A percentile compares a stretch with the other conserved stretches of the same genome.
Conservation (phyloP, 2,113 vertebrate species). For the Herpailurus yagouaroundi region DNA sequence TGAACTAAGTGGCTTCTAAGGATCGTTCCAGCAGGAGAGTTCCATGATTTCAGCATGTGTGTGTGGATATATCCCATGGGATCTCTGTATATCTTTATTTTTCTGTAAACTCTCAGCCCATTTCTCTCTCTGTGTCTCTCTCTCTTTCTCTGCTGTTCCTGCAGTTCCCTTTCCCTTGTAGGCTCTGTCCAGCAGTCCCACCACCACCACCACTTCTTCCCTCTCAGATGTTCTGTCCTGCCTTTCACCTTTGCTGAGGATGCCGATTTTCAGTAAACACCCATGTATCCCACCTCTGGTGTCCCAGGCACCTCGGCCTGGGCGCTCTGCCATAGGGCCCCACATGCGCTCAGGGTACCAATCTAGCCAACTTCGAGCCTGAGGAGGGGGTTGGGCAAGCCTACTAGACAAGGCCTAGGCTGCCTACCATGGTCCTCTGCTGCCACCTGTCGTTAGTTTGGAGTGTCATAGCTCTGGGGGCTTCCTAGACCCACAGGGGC, state of each 20-base stretch:
- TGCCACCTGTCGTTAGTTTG: slow-evolving; percentile 74
- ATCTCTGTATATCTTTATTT: not conserved
- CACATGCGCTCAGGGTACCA: not conserved
- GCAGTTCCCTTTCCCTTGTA: not conserved
- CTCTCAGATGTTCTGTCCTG: not conserved
- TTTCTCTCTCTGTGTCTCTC: not conserved
- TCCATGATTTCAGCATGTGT: not conserved
- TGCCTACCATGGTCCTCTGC: slow-evolving; percentile 61
- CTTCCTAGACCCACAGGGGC: slow-evolving; percentile 23
- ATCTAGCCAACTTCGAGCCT: not conserved
- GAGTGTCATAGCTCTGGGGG: not conserved
- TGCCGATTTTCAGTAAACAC: not conserved
- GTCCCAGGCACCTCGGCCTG: not conserved
- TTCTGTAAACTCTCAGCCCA: not conserved
- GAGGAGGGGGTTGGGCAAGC: slow-evolving; percentile 7
- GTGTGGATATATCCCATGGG: not conserved
- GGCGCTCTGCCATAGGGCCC: not conserved
- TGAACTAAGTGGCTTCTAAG: not conserved
- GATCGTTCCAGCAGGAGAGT: not conserved
- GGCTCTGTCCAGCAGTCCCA: not conserved
- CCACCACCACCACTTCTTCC: not conserved
- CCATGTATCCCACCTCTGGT: not conserved
- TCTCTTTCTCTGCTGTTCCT: not conserved
- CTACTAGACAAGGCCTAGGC: not conserved
- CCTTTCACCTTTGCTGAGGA: fast-evolving